These are phyloP conservation scores for Himalopsyche japonica DNA, from an alignment of 2,888 invertebrate genomes.

Conservation along the genomic window DNA sequence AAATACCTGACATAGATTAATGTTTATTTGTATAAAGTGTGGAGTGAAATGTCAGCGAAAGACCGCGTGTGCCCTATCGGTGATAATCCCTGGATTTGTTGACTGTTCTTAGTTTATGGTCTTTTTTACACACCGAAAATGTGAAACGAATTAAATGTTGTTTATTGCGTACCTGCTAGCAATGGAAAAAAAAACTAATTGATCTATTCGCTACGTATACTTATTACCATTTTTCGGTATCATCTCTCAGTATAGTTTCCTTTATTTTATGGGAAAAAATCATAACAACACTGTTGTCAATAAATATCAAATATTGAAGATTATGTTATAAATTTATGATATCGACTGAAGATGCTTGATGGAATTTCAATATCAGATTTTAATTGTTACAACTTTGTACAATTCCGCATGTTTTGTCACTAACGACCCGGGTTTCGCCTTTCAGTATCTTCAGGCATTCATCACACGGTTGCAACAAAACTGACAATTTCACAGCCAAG, in stretches of 20 bases:
- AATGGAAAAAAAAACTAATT: neutral
- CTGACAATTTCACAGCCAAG: no score
- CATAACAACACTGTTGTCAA: no score
- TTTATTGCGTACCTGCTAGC: neutral
- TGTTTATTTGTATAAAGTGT: conserved; percentile 52
- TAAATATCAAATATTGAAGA: no score
- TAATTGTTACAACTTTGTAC: no score
- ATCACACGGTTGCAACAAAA: no score
- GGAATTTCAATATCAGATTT: no score
- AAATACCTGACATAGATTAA: conserved; percentile 62
- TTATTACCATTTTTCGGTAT: neutral
- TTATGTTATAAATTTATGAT: no score
- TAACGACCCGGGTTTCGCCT: no score
- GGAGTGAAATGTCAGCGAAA: conserved; percentile 9
- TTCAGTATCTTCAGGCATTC: no score
- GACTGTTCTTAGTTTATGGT: neutral
- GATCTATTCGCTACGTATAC: neutral
- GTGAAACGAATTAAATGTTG: neutral
- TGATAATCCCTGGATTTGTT: conserved; percentile 19
- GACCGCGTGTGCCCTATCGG: conserved; percentile 33
- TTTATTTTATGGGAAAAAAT: no score
- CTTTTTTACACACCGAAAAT: neutral
- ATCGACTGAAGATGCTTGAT: no score
- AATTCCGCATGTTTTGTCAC: no score
- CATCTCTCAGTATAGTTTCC: neutral